These are phyloP conservation scores for Eupithecia abbreviata DNA, from an alignment of 2,888 invertebrate genomes.

Conservation along the genomic window DNA sequence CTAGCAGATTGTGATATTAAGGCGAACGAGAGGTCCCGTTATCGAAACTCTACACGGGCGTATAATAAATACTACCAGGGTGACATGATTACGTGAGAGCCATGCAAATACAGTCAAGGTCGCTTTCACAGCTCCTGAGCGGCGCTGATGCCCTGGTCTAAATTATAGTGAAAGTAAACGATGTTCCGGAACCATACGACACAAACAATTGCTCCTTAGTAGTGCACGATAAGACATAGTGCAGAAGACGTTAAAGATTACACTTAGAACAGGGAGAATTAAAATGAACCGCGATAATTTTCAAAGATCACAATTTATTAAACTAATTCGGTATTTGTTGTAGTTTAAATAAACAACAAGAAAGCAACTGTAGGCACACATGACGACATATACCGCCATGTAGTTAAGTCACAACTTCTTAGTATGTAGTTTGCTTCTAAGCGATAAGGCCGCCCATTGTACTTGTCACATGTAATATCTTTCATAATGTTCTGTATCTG, in stretches of 20 bases:
- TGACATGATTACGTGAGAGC: constrained; percentile 32
- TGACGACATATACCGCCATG: not conserved
- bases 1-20: not conserved
- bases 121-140: constrained; percentile 37
- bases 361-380: not conserved
- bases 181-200: constrained; percentile 7
- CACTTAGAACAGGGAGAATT: not conserved
- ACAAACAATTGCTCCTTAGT: not conserved
- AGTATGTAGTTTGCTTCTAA: not conserved
- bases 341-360: not conserved
- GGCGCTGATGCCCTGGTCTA: constrained; percentile 36
- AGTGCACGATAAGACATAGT: not conserved
- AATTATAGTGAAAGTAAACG: constrained; percentile 45
- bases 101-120: constrained; percentile 39
- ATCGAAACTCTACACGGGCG: constrained; percentile 24
- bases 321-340: not conserved
- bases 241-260: not conserved
- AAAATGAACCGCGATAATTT: not conserved
- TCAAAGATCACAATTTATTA: not conserved
- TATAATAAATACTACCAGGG: constrained; percentile 27
- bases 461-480: too few relatives aligned
- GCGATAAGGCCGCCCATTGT: too few relatives aligned
- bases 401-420: not conserved
- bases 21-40: constrained; percentile 18
- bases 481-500: too few relatives aligned